These are phyloP conservation scores for Saimiri boliviensis DNA, from an alignment of 2,113 vertebrate species.

Conservation along the genomic window DNA sequence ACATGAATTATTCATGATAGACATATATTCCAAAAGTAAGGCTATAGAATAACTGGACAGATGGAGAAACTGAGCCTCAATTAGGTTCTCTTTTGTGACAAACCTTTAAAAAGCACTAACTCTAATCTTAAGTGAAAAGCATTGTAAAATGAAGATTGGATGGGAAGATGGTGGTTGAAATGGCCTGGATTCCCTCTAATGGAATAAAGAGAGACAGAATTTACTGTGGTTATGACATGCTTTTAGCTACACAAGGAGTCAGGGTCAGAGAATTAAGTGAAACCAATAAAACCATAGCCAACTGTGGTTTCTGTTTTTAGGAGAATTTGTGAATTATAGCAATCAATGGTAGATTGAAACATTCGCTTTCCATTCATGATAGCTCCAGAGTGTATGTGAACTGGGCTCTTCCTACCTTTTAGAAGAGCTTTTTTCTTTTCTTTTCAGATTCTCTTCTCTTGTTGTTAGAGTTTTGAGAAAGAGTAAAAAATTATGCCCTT, in stretches of 20 bases:
- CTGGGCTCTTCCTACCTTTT: not conserved
- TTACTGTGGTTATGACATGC: not conserved
- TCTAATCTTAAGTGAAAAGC: conserved; percentile 38
- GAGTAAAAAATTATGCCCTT: not conserved
- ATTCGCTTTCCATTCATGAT: not conserved
- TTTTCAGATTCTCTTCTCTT: not conserved
- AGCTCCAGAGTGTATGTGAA: not conserved
- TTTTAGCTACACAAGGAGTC: conserved; percentile 20
- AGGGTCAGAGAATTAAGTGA: conserved; percentile 29
- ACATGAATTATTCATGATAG: not conserved
- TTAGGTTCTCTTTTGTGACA: conserved; percentile 30
- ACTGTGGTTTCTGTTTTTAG: not conserved
- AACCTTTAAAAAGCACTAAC: conserved; percentile 47
- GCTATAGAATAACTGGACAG: not conserved
- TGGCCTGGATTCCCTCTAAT: not conserved
- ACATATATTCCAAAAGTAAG: conserved; percentile 2
- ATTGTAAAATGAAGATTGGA: not conserved
- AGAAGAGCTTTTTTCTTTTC: not conserved
- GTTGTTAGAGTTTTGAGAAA: not conserved
- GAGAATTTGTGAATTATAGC: not conserved
- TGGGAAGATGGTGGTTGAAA: not conserved
- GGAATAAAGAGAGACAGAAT: not conserved
- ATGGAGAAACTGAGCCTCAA: not conserved
- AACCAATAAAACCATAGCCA: not conserved
- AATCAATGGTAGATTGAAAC: not conserved